These are phyloP conservation scores for Mycetomoellerius zeteki DNA, from an alignment of 1,140 invertebrate species.

Conservation along the genomic window DNA sequence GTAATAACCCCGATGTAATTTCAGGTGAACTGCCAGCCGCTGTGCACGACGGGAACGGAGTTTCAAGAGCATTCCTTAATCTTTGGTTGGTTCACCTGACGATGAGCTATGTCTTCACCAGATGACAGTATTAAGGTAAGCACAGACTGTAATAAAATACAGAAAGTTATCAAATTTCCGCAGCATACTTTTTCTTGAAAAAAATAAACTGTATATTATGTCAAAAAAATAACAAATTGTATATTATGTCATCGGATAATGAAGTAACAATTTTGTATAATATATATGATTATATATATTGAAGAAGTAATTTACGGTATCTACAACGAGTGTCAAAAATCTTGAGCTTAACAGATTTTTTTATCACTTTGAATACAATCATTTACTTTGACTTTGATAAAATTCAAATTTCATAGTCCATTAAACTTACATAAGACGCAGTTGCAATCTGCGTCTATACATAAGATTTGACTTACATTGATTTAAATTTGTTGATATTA, in stretches of 20 bases:
- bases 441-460: not conserved
- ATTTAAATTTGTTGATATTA: conserved; percentile 8
- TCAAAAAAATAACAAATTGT: not conserved
- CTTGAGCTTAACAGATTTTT: not conserved
- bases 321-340: not conserved
- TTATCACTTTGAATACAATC: not conserved
- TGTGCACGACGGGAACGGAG: conserved; percentile 86
- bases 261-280: not conserved
- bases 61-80: conserved; percentile 85
- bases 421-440: conserved; percentile 7
- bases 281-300: not conserved
- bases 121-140: conserved; percentile 86
- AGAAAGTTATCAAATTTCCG: not conserved
- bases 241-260: not conserved
- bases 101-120: conserved; percentile 85
- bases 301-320: too few species aligned
- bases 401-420: not conserved
- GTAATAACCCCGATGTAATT: conserved; percentile 58
- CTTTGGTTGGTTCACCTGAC: conserved; percentile 86
- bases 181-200: not conserved
- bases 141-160: not conserved
- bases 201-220: not conserved
- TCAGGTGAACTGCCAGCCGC: conserved; percentile 87
- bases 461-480: not conserved
- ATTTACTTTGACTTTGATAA: not conserved